Base-by-base conservation (phyloP, 2,797 vertebrate species). In the Macropodus opercularis region DNA sequence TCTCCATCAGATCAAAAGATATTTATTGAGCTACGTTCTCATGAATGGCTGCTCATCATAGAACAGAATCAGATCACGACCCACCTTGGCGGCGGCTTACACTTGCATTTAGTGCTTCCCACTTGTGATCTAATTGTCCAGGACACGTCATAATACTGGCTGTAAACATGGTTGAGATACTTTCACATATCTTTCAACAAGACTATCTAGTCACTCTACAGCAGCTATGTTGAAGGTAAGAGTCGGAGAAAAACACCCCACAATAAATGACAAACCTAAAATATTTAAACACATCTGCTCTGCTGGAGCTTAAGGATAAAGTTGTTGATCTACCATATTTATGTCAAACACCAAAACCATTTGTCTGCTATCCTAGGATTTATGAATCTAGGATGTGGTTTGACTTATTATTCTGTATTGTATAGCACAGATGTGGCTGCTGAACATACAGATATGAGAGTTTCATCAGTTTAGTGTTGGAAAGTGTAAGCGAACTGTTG, bases 131-230 rank as follows among this genome's bases (percentile, higher is more conserved):
- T n/a, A n/a, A n/a, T n/a, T n/a, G n/a, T n/a, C n/a, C n/a, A n/a
- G n/a, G n/a, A n/a, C n/a, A n/a, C n/a, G n/a, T n/a, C n/a, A n/a
- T n/a, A n/a, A n/a, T n/a, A n/a, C n/a, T n/a, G n/a, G n/a, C n/a
- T n/a, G n/a, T n/a, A n/a, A n/a, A n/a, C n/a, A n/a, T n/a, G n/a
- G n/a, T n/a, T n/a, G n/a, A n/a, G n/a, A 26, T 63, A 32, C 29
- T 71, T 55, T 47, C 19, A 72, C 47, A 53, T 39, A 61, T 47
- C 26, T 44, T 68, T 35, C 23, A 42, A 51, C 11, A 23, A 35
- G 8, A 67, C 15, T 24, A 38, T 48, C 39, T 23, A 43, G 57
- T 38, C 54, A 63, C 41, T 5, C 50, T 52, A n/a, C n/a, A 62
- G 50, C 12, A 2, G 55, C 46, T 63, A 49, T 40, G 34, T 63